phyloP scores from a whole-genome alignment of 2,797 vertebrate species.

The Trematomus bernacchii region DNA sequence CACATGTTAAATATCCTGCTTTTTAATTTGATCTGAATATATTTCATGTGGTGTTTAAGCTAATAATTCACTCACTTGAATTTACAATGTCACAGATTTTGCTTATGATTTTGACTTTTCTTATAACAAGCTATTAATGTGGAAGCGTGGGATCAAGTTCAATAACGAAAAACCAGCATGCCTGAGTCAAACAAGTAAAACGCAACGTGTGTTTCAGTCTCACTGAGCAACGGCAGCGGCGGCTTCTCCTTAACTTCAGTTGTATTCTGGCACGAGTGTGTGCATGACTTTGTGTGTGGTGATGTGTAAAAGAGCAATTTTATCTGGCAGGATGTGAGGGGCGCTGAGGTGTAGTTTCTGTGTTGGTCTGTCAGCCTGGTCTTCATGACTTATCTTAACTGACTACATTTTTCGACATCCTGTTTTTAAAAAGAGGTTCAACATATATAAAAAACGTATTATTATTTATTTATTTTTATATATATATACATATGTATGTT shows the following conservation, averaged over 20 bases:
- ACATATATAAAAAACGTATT: too few relatives aligned
- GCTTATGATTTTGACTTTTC: background rate
- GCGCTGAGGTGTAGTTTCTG: conserved; percentile 25
- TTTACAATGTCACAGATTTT: background rate
- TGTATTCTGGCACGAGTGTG: background rate
- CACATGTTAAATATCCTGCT: background rate
- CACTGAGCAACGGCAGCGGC: conserved; percentile 37
- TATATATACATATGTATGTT: too few relatives aligned
- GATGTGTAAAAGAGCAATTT: conserved; percentile 26
- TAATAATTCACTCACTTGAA: background rate
- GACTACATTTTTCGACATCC: conserved; percentile 41
- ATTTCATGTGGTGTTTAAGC: conserved; percentile 2
- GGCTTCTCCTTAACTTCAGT: conserved; percentile 18
- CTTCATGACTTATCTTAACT: background rate
- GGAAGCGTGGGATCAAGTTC: background rate
- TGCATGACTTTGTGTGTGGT: background rate
- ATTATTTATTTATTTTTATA: too few relatives aligned
- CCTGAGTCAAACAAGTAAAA: conserved; percentile 41
- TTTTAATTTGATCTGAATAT: background rate
- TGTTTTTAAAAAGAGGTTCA: conserved; percentile 47
- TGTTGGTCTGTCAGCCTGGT: background rate
- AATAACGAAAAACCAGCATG: background rate
- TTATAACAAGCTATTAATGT: background rate
- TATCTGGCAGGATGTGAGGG: conserved; percentile 46
- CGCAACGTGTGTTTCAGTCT: conserved; percentile 23